A percentile compares a stretch with the other conserved stretches of the same genome.
Evolutionary conservation across 2,888 invertebrate genomes (phyloP).

Genomic region (Sinhomidia bicolor): DNA sequence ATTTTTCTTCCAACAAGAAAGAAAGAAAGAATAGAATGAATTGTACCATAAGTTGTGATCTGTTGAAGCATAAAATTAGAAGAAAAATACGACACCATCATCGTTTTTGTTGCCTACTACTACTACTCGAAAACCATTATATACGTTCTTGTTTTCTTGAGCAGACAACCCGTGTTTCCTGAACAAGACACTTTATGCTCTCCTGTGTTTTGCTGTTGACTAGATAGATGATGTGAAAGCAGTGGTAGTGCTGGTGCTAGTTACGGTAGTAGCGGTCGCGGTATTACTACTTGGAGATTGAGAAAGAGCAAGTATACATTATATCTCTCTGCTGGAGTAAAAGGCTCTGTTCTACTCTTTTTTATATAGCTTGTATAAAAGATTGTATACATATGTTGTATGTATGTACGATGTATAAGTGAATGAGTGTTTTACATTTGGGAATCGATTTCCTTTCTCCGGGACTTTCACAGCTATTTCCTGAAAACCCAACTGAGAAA

Average conservation of each 20-base stretch:
- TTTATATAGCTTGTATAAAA: not conserved
- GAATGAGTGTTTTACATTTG: slow-evolving; percentile 63
- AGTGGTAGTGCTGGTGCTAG: slow-evolving; percentile 20
- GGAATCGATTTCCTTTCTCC: slow-evolving; percentile 71
- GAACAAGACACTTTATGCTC: slow-evolving; percentile 35
- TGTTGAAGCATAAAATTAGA: slow-evolving; percentile 52
- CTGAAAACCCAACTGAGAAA: slow-evolving; percentile 56
- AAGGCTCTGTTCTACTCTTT: not conserved
- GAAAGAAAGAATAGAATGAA: too few relatives aligned
- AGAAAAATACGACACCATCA: slow-evolving; percentile 52
- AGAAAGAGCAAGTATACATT: not conserved
- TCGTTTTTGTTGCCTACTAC: slow-evolving; percentile 30
- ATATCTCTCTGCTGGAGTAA: not conserved
- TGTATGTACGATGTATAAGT: slow-evolving; percentile 54
- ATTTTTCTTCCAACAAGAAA: too few relatives aligned
- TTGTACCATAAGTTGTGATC: slow-evolving; percentile 14
- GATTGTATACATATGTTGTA: not conserved
- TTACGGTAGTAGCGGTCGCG: not conserved
- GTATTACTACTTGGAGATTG: not conserved
- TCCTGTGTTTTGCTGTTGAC: slow-evolving; percentile 47
- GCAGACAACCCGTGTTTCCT: slow-evolving; percentile 53
- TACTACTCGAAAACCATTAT: too few relatives aligned
- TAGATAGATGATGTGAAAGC: slow-evolving; percentile 59
- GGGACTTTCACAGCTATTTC: slow-evolving; percentile 69
- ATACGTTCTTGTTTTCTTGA: slow-evolving; percentile 19